Conservation (phyloP, 2,113 vertebrate genomes). For the Axis porcinus region DNA sequence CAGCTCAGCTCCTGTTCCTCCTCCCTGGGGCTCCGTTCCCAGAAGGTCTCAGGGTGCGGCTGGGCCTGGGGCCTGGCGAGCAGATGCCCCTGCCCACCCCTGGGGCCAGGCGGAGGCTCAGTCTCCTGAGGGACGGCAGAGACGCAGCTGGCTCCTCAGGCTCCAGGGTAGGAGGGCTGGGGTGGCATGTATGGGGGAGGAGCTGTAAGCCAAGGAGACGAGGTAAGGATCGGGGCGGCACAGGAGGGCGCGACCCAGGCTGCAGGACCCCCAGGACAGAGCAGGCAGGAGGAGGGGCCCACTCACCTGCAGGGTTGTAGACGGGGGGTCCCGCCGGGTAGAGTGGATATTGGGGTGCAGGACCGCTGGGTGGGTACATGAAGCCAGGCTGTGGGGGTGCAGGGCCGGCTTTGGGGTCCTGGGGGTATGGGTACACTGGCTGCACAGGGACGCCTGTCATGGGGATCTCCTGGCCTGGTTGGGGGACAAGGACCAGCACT, state of each 20-base stretch:
- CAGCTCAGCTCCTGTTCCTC: background rate
- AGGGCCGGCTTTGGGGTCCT: conserved; percentile 75
- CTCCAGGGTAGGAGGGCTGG: conserved; percentile 64
- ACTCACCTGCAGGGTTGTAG: conserved; percentile 76
- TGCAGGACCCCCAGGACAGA: background rate
- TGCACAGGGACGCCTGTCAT: conserved; percentile 88
- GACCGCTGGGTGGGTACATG: conserved; percentile 66
- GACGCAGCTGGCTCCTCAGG: conserved; percentile 58
- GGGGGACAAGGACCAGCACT: background rate
- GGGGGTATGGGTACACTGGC: conserved; percentile 80
- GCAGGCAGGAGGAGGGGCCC: background rate
- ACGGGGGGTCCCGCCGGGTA: conserved; percentile 71
- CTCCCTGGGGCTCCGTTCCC: background rate
- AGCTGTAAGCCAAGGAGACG: conserved; percentile 65
- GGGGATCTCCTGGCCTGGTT: conserved; percentile 87
- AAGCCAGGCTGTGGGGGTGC: conserved; percentile 68
- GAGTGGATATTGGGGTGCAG: conserved; percentile 70
- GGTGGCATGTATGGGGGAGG: conserved; percentile 72
- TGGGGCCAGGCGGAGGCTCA: background rate
- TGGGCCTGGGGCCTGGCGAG: background rate
- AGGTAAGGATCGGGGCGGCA: background rate
- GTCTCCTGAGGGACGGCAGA: conserved; percentile 12
- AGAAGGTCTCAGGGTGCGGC: background rate
- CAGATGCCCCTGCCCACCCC: background rate
- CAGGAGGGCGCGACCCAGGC: accelerated